Conservation (phyloP, 2,113 vertebrate genomes). For the Callorhinus ursinus region DNA sequence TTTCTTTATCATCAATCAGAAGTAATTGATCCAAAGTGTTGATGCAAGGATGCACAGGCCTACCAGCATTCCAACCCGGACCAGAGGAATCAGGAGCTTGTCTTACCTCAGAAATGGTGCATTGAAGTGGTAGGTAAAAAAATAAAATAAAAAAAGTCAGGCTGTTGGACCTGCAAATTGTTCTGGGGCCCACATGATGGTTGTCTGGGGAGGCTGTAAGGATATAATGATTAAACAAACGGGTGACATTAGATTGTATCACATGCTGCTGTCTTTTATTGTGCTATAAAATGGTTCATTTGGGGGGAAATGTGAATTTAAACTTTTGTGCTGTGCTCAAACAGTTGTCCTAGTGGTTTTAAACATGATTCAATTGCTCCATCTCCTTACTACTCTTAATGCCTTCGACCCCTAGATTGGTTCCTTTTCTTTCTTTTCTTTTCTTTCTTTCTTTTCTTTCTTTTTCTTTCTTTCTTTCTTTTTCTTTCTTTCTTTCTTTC, state of each 20-base stretch:
- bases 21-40: neutral
- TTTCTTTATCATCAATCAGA: neutral
- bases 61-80: neutral
- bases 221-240: conserved; percentile 76
- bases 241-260: conserved; percentile 74
- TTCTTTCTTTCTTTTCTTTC: rapidly evolving
- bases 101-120: neutral
- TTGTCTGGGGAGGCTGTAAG: conserved; percentile 57
- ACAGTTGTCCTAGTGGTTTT: neutral
- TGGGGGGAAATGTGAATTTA: conserved; percentile 69
- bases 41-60: neutral
- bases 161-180: conserved; percentile 37
- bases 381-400: neutral
- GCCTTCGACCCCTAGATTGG: neutral
- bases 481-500: rapidly evolving
- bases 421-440: neutral
- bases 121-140: neutral
- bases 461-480: rapidly evolving
- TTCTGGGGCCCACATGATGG: conserved; percentile 64
- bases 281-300: conserved; percentile 82
- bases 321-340: conserved; percentile 58
- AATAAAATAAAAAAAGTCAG: neutral
- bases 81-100: rapidly evolving
- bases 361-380: neutral
- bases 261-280: conserved; percentile 70